Evolutionary conservation across 37 sponge, comb jelly and placozoan species (phyloP), one percentile per base, ranked within the genome.

Genomic region (Spongilla lacustris): DNA sequence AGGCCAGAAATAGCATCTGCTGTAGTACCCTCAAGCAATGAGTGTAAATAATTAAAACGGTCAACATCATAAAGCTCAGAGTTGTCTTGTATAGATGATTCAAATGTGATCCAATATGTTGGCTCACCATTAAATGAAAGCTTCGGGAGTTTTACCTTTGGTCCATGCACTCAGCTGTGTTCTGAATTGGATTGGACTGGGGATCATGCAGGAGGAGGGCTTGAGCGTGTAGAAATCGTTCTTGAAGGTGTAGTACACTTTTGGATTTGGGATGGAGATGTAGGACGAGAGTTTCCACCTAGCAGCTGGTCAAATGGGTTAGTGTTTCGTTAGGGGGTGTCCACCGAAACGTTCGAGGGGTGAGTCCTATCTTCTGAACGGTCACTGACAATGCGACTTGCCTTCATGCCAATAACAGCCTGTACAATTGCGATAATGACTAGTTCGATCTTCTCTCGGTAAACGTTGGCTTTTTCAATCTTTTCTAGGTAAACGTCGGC

Each of bases 111-210:
- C 78, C 78, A 85, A n/a, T 77, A 3, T 9, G 71, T 78, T 70
- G 77, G 28, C 14, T 85, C 86, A 33, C 78, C 86, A 69, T 22
- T 36, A 23, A 85, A 50, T 68, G 25, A 67, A 68, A 85, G 78
- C 49, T 68, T 76, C 17, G 86, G 78, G 0, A 85, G 75, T 66
- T 83, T 82, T 73, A 71, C 32, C 66, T 66, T 58, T 58, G 58
- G 58, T 58, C 58, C 58, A 58, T 58, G 58, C 58, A 17, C 58
- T 58, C 58, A 1, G 58, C 58, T 58, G 58, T 58, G 58, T 58
- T 58, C 58, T 58, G 58, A 58, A 17, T 58, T 8, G 58, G 58
- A 58, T 58, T 58, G 58, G 58, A 58, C 58, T 17, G 58, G 58
- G 58, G 58, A 58, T 14, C 14, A 58, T 17, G 19, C 58, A 58